Percentiles rank a stretch among this genome's conserved stretches.
Evolutionary conservation across 2,797 vertebrate species (phyloP).

Genomic region (Ataeniobius toweri): DNA sequence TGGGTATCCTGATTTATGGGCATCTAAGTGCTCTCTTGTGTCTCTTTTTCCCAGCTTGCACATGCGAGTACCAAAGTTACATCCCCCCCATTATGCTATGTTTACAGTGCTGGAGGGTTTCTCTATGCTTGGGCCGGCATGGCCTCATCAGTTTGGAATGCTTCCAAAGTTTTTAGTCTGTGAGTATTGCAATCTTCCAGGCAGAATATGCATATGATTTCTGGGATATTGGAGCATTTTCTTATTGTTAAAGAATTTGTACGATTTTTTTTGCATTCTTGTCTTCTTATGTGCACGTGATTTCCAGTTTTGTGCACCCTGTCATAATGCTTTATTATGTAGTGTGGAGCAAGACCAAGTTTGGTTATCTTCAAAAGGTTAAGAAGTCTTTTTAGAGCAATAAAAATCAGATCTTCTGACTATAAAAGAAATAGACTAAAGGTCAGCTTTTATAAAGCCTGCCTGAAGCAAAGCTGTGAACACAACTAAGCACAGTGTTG

Average conservation of each 20-base stretch:
- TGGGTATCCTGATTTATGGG: conserved; percentile 22
- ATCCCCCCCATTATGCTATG: conserved; percentile 67
- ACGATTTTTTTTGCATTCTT: conserved; percentile 57
- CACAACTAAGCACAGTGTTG: not conserved
- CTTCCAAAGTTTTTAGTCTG: conserved; percentile 24
- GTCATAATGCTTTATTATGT: conserved; percentile 16
- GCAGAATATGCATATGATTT: conserved; percentile 32
- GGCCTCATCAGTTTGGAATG: conserved; percentile 58
- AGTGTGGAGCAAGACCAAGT: conserved; percentile 16
- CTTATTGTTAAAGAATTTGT: conserved; percentile 33
- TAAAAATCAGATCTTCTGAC: conserved; percentile 11
- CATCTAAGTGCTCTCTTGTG: conserved; percentile 37
- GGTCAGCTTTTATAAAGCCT: conserved; percentile 9
- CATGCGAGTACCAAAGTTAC: conserved; percentile 28
- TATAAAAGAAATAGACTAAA: conserved; percentile 9
- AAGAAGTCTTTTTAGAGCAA: not conserved
- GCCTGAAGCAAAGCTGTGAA: not conserved
- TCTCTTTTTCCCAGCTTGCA: conserved; percentile 45
- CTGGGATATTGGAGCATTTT: conserved; percentile 59
- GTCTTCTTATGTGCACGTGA: conserved; percentile 28
- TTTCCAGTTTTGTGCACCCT: conserved; percentile 26
- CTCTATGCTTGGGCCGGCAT: conserved; percentile 41
- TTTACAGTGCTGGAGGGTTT: conserved; percentile 62
- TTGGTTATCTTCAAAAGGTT: conserved; percentile 7
- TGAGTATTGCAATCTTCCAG: conserved; percentile 33